Evolutionary conservation across 2,797 vertebrate species (phyloP).

Genomic region (Sebastes jordani): DNA sequence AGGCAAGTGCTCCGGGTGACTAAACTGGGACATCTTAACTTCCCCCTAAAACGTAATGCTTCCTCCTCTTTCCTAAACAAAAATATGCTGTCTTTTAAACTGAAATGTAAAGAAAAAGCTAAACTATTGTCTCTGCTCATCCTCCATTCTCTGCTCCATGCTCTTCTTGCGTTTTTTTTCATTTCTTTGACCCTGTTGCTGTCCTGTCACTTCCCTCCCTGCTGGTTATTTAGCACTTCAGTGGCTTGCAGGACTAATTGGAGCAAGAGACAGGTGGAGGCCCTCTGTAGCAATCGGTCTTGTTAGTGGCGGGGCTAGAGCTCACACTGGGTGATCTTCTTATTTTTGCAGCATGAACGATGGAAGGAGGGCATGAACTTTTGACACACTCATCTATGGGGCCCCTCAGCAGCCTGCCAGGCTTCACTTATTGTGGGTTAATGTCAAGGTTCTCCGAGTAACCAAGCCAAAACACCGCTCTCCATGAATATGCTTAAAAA

Average conservation of each 20-base stretch:
- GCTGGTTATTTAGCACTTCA: conserved; percentile 84
- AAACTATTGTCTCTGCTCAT: conserved; percentile 4
- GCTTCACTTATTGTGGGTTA: conserved; percentile 55
- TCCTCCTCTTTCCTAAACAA: background rate
- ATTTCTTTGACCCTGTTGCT: conserved; percentile 52
- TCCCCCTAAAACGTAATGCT: background rate
- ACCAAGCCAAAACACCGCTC: conserved; percentile 1
- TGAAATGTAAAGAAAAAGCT: background rate
- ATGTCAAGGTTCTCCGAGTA: conserved; percentile 36
- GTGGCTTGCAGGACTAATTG: conserved; percentile 85
- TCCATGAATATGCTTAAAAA: background rate
- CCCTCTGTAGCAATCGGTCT: conserved; percentile 87
- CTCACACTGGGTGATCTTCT: conserved; percentile 83
- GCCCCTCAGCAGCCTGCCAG: conserved; percentile 39
- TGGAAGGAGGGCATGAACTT: conserved; percentile 86
- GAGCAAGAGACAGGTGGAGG: conserved; percentile 87
- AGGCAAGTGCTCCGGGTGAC: conserved; percentile 33
- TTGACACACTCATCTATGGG: conserved; percentile 78
- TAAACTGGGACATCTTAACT: background rate
- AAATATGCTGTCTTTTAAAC: background rate
- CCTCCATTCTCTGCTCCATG: background rate
- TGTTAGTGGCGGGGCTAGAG: conserved; percentile 82
- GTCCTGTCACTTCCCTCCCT: conserved; percentile 42
- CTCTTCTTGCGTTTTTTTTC: background rate
- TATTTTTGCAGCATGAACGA: conserved; percentile 88